phyloP scores from a whole-genome alignment of 2,888 invertebrate species.

The Diarsia brunnea region DNA sequence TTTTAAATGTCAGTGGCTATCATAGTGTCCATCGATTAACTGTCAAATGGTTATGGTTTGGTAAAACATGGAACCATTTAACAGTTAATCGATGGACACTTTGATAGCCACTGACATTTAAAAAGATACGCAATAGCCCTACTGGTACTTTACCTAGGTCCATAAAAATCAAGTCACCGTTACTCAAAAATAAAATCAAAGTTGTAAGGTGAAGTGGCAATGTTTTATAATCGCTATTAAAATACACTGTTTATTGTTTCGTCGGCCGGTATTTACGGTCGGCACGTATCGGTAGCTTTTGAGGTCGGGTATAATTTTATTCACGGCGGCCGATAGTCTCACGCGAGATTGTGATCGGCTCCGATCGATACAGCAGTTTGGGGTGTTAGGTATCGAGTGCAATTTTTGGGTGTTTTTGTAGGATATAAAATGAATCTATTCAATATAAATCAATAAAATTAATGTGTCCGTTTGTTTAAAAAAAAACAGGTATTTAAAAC shows the following conservation, averaged over 20 bases:
- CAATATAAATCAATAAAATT: no score
- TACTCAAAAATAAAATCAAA: slow-evolving; percentile 51
- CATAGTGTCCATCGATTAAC: no score
- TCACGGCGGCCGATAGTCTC: slow-evolving; percentile 50
- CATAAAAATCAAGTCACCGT: slow-evolving; percentile 7
- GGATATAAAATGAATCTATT: no score
- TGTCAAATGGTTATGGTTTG: no score
- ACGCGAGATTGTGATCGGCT: slow-evolving; percentile 60
- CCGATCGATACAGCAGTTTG: slow-evolving; percentile 36
- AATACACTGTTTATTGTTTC: slow-evolving; percentile 65
- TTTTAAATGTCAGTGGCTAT: no score
- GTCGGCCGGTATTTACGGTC: slow-evolving; percentile 60
- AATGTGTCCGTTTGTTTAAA: no score
- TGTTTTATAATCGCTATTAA: slow-evolving; percentile 65
- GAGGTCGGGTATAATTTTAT: slow-evolving; percentile 69
- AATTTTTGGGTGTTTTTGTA: not conserved
- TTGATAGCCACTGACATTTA: no score
- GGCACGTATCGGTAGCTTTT: slow-evolving; percentile 50
- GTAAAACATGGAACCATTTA: no score
- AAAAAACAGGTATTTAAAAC: no score
- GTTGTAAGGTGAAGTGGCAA: slow-evolving; percentile 64
- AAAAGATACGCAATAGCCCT: no score
- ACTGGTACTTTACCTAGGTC: no score
- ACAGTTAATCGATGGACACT: no score
- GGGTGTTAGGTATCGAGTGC: slow-evolving; percentile 20